A percentile compares a stretch with the other conserved stretches of the same genome.
Evolutionary conservation across 2,888 invertebrate species (phyloP).

Genomic region (Seira sanloemensis): DNA sequence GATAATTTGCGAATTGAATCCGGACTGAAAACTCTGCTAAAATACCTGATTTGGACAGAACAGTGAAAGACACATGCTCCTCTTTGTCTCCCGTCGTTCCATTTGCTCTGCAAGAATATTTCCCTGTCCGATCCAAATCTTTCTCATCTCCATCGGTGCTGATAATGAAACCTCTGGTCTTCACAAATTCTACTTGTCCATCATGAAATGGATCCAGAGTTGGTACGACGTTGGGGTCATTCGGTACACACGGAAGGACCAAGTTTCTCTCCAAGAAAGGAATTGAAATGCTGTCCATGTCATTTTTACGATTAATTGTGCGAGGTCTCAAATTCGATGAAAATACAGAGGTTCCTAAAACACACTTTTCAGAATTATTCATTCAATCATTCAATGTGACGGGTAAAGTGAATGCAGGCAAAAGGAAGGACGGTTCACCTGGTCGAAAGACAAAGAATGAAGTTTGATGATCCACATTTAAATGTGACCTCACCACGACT

Average conservation of each 20-base stretch:
- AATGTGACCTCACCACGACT: constrained; percentile 17
- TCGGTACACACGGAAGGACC: constrained; percentile 51
- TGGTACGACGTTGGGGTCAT: constrained; percentile 24
- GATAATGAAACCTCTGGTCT: constrained; percentile 41
- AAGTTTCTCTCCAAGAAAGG: constrained; percentile 8
- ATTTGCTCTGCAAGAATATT: background rate
- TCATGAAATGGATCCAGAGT: background rate
- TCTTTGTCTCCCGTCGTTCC: background rate
- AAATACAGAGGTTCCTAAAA: constrained; percentile 11
- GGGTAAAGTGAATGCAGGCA: background rate
- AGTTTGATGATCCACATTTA: constrained; percentile 9
- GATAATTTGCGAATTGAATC: background rate
- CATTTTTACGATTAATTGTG: background rate
- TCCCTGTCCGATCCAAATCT: background rate
- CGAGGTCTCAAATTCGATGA: constrained; percentile 14
- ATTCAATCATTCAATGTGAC: background rate
- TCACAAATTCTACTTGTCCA: background rate
- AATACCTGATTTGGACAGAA: constrained; percentile 7
- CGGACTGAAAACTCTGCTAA: background rate
- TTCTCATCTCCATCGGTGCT: constrained; percentile 19
- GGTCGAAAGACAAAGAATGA: constrained; percentile 50
- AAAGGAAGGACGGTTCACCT: constrained; percentile 14
- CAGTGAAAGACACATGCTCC: constrained; percentile 24
- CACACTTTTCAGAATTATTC: background rate
- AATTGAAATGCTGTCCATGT: background rate